Evolutionary conservation across 2,888 invertebrate genomes (phyloP).

Genomic region (Thymelicus lineola): DNA sequence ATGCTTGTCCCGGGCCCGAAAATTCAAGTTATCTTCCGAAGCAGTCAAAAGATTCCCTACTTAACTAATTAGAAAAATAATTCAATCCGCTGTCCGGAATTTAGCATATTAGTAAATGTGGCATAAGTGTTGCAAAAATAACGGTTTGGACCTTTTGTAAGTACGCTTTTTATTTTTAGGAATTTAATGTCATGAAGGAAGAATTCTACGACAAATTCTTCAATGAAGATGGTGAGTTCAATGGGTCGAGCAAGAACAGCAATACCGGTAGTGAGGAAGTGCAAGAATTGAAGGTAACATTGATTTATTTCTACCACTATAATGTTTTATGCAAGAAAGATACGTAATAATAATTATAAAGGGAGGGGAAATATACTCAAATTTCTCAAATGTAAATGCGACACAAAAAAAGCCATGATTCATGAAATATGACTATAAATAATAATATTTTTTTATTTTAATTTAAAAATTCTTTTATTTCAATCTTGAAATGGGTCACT

Average conservation of each 20-base stretch:
- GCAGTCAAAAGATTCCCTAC: not conserved
- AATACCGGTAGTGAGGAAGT: slow-evolving; percentile 57
- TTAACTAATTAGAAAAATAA: not conserved
- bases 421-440: too few species aligned
- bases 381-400: too few species aligned
- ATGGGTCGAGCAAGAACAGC: slow-evolving; percentile 55
- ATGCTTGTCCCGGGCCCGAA: too few species aligned
- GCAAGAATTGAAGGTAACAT: slow-evolving; percentile 66
- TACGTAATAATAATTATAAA: too few species aligned
- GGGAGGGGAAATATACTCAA: too few species aligned
- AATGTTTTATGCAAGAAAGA: not conserved
- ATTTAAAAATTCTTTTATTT: too few species aligned
- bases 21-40: too few species aligned
- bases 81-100: not conserved
- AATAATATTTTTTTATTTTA: too few species aligned
- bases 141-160: slow-evolving; percentile 8
- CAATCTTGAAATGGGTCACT: too few species aligned
- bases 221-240: slow-evolving; percentile 63
- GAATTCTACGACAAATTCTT: slow-evolving; percentile 77
- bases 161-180: slow-evolving; percentile 60
- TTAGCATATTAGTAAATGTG: not conserved
- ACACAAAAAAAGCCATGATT: too few species aligned
- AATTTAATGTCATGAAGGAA: slow-evolving; percentile 73
- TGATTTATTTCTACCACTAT: not conserved
- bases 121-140: not conserved